Evolutionary conservation across 2,113 vertebrate species (phyloP).

Genomic region (Otus sunia): DNA sequence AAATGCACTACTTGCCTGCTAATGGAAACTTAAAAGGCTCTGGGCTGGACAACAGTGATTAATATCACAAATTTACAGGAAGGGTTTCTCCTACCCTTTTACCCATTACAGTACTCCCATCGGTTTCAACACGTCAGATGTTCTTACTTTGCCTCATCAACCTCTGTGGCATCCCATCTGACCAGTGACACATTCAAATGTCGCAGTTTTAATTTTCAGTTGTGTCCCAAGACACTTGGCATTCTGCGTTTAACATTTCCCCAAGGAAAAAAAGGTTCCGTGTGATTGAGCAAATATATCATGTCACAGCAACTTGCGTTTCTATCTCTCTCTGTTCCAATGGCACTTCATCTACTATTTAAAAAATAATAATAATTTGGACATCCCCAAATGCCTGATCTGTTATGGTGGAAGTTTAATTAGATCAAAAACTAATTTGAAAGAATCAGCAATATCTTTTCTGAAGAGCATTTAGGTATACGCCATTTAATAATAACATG

Average conservation of each 20-base stretch:
- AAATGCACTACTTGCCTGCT: neutral
- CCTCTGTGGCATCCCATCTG: neutral
- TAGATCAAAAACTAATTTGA: slow-evolving; percentile 60
- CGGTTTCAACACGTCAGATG: rapidly evolving
- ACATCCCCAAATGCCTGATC: slow-evolving; percentile 11
- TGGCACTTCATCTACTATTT: neutral
- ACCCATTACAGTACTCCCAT: neutral
- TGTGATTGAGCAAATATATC: neutral
- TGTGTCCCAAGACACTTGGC: neutral
- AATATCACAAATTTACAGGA: neutral
- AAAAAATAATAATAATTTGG: neutral
- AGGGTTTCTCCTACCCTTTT: neutral
- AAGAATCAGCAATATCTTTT: slow-evolving; percentile 60
- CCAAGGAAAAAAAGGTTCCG: neutral
- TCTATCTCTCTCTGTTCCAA: neutral
- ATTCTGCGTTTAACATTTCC: neutral
- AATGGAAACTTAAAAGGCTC: neutral
- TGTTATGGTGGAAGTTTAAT: slow-evolving; percentile 60
- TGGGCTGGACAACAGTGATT: neutral
- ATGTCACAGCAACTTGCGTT: neutral
- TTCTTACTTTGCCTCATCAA: neutral
- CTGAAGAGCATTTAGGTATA: slow-evolving; percentile 49
- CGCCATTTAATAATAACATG: slow-evolving; percentile 58
- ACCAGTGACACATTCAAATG: neutral
- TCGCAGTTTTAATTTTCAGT: neutral